These are phyloP conservation scores for Halictus rubicundus DNA, from an alignment of 1,140 invertebrate genomes.

Conservation along the genomic window DNA sequence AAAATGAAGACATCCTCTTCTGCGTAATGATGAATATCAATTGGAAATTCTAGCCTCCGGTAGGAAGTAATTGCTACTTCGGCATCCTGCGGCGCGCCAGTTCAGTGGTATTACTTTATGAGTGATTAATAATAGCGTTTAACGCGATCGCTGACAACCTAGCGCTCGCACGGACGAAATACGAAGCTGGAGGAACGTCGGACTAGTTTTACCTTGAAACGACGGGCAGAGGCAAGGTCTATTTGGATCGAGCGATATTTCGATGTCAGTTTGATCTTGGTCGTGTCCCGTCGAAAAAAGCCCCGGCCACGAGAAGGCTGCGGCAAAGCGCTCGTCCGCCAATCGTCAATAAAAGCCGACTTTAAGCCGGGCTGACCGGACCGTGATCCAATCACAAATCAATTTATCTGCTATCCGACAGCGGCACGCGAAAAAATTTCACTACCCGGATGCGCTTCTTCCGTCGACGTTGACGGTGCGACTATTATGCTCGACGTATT, in stretches of 20 bases:
- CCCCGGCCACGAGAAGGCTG: conserved; percentile 41
- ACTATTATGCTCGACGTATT: conserved; percentile 32
- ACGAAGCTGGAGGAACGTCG: no score
- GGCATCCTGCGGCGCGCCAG: background rate
- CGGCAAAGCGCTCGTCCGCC: conserved; percentile 30
- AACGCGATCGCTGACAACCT: background rate
- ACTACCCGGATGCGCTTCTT: conserved; percentile 52
- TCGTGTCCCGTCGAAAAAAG: conserved; percentile 49
- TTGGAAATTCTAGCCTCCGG: no score
- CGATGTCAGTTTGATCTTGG: conserved; percentile 46
- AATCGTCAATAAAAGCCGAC: conserved; percentile 57
- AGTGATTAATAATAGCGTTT: conserved; percentile 17
- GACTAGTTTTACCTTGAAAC: no score
- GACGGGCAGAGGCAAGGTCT: no score
- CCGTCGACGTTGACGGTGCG: conserved; percentile 41
- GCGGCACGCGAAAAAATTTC: conserved; percentile 56
- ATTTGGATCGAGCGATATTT: conserved; percentile 47
- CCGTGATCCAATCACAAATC: conserved; percentile 64
- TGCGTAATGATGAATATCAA: no score
- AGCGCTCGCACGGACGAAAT: no score
- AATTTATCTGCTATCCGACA: conserved; percentile 64
- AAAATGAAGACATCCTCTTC: no score
- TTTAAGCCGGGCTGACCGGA: conserved; percentile 38
- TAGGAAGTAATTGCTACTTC: no score
- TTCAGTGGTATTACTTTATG: conserved; percentile 7